Evolutionary conservation across 2,888 invertebrate genomes (phyloP).

Genomic region (Euphydryas editha): DNA sequence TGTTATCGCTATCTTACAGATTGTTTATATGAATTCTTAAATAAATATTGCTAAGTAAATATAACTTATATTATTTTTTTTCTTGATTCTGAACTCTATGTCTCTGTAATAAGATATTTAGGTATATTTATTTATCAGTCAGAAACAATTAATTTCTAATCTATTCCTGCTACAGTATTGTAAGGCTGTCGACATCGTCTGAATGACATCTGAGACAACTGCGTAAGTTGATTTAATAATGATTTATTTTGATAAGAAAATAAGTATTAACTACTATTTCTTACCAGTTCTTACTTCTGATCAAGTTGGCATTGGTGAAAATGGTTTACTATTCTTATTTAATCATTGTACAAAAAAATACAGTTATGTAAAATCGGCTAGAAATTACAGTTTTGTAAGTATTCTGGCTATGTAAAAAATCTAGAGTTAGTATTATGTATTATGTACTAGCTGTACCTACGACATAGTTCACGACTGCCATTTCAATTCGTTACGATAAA

Average conservation of each 20-base stretch:
- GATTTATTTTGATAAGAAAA: neutral
- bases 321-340: too few species aligned
- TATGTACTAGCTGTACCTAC: too few species aligned
- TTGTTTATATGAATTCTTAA: constrained; percentile 40
- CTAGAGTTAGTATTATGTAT: too few species aligned
- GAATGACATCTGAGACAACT: constrained; percentile 10
- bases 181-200: constrained; percentile 23
- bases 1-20: constrained; percentile 38
- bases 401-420: too few species aligned
- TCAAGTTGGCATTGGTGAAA: too few species aligned
- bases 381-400: too few species aligned
- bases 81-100: constrained; percentile 19
- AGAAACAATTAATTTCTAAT: constrained; percentile 28
- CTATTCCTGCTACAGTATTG: constrained; percentile 21
- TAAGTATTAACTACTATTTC: too few species aligned
- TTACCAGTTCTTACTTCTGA: too few species aligned
- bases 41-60: constrained; percentile 38
- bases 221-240: neutral
- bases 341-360: too few species aligned
- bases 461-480: too few species aligned
- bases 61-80: constrained; percentile 10
- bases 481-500: too few species aligned
- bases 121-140: constrained; percentile 13
- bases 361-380: too few species aligned
- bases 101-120: neutral